These are phyloP conservation scores for Apamea anceps DNA, from an alignment of 2,888 invertebrate species.

Conservation along the genomic window DNA sequence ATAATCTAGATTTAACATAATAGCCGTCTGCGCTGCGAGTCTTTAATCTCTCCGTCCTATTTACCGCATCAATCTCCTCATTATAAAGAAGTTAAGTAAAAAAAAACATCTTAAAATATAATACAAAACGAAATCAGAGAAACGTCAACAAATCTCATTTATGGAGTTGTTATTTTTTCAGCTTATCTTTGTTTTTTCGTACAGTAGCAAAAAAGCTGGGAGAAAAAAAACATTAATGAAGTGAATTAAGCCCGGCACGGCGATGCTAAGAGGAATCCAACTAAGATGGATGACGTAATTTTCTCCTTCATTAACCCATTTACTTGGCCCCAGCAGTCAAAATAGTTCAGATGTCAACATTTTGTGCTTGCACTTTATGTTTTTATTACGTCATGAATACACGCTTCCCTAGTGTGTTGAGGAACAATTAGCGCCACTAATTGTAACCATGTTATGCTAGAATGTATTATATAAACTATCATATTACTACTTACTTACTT, in stretches of 20 bases:
- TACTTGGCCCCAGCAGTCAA: constrained; percentile 79
- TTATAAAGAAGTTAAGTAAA: constrained; percentile 51
- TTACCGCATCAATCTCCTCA: constrained; percentile 51
- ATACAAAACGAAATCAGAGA: constrained; percentile 59
- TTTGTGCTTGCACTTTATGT: constrained; percentile 53
- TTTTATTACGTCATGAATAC: constrained; percentile 21
- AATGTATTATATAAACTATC: too few relatives aligned
- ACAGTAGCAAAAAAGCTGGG: constrained; percentile 71
- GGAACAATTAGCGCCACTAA: constrained; percentile 23
- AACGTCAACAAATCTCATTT: constrained; percentile 68
- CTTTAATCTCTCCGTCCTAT: constrained; percentile 44
- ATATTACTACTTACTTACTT: too few relatives aligned
- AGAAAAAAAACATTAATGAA: constrained; percentile 81
- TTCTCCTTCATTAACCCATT: constrained; percentile 88
- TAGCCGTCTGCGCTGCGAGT: constrained; percentile 26
- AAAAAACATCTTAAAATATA: constrained; percentile 58
- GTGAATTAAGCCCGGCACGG: constrained; percentile 81
- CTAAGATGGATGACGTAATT: constrained; percentile 88
- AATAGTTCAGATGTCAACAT: constrained; percentile 79
- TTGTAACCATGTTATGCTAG: constrained; percentile 10
- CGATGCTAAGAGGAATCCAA: constrained; percentile 85
- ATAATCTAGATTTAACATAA: constrained; percentile 46
- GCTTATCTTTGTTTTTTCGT: constrained; percentile 75
- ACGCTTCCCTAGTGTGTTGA: neutral
- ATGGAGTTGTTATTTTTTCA: constrained; percentile 69